A percentile compares a stretch with the other conserved stretches of the same genome.
Conservation (phyloP, 2,113 vertebrate species). For the Corythoichthys haematopterus region DNA sequence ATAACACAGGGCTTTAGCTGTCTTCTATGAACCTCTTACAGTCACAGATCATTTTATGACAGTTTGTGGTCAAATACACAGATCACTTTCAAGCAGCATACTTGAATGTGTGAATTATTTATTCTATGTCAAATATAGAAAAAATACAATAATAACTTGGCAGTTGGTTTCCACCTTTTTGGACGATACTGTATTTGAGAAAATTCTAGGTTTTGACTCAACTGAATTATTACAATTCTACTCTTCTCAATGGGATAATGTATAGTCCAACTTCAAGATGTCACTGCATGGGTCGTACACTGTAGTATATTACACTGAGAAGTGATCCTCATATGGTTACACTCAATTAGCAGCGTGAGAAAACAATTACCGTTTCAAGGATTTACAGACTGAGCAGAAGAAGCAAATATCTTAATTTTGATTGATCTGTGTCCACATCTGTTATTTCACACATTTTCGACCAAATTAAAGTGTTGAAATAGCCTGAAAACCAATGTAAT, state of each 20-base stretch:
- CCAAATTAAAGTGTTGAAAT: too few species aligned
- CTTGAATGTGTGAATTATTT: constrained; percentile 33
- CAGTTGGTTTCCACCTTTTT: constrained; percentile 45
- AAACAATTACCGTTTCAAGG: background rate
- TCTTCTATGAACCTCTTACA: constrained; percentile 27
- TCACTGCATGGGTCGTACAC: background rate
- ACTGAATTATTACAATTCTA: background rate
- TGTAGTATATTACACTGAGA: background rate
- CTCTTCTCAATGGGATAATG: background rate
- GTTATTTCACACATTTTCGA: constrained; percentile 21
- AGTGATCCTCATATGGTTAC: background rate
- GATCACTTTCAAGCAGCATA: constrained; percentile 29
- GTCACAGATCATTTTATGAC: constrained; percentile 26
- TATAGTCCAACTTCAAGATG: background rate
- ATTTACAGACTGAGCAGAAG: too few species aligned
- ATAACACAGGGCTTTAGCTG: constrained; percentile 21
- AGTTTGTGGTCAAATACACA: constrained; percentile 29
- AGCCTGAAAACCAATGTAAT: too few species aligned
- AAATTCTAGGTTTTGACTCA: background rate
- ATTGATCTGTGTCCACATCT: constrained; percentile 11
- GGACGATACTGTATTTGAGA: constrained; percentile 24
- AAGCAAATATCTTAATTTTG: too few species aligned
- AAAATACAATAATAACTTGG: constrained; percentile 43
- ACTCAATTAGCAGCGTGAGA: background rate
- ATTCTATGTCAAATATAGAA: constrained; percentile 44